These are phyloP conservation scores for Eupithecia insigniata DNA, from an alignment of 2,888 invertebrate species.

Conservation along the genomic window DNA sequence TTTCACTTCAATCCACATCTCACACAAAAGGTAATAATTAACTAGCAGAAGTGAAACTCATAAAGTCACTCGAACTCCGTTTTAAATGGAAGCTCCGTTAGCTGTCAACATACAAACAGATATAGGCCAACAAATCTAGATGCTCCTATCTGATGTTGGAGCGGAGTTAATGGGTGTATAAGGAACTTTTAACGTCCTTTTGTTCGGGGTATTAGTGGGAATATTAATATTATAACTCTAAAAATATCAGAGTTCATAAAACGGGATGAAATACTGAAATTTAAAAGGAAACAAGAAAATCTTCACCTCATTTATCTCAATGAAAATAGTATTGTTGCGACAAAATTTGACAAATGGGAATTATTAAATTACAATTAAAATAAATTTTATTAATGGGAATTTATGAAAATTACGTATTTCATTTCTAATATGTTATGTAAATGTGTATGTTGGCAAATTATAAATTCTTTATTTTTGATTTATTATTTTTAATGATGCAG, in stretches of 20 bases:
- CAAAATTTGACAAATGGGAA: too few species aligned
- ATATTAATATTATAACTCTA: background rate
- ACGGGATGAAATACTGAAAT: background rate
- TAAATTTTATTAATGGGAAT: too few species aligned
- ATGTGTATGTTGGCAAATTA: too few species aligned
- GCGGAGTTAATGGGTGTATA: conserved; percentile 51
- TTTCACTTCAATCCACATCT: conserved; percentile 11
- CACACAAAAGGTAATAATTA: conserved; percentile 13
- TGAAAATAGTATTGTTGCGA: background rate
- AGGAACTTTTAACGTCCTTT: conserved; percentile 29
- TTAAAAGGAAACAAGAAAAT: too few species aligned
- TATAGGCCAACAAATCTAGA: conserved; percentile 41
- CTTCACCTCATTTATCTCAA: background rate
- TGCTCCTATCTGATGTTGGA: conserved; percentile 54
- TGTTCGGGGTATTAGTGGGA: conserved; percentile 6
- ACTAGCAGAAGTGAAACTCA: conserved; percentile 11
- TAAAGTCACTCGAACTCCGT: conserved; percentile 12
- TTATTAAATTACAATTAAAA: too few species aligned
- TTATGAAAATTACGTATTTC: too few species aligned
- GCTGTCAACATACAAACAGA: conserved; percentile 33
- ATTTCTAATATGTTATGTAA: too few species aligned
- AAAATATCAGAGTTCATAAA: background rate
- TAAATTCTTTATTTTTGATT: too few species aligned
- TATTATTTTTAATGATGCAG: background rate
- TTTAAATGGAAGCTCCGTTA: conserved; percentile 25